A percentile compares a stretch with the other conserved stretches of the same genome.
These are phyloP conservation scores for Argopecten irradians DNA, from an alignment of 1,140 invertebrate genomes.

Conservation along the genomic window DNA sequence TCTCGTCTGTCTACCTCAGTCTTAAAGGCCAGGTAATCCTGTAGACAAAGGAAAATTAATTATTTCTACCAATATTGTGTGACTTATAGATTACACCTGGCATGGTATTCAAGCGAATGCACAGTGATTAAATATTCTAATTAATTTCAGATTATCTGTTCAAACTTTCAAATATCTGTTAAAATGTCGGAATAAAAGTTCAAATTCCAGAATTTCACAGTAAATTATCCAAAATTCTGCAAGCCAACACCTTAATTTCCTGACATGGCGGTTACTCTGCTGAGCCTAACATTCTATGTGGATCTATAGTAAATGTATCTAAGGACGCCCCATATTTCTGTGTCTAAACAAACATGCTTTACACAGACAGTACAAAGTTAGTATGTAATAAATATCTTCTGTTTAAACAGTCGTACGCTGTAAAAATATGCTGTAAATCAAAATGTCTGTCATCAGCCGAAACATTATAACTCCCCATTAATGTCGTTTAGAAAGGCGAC, in stretches of 20 bases:
- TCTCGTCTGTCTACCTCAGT: slow-evolving; percentile 68
- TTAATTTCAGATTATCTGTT: too few species aligned
- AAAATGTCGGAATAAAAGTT: too few species aligned
- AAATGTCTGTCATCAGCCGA: background rate
- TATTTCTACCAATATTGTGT: too few species aligned
- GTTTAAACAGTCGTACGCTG: background rate
- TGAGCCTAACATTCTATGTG: background rate
- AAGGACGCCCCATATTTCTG: background rate
- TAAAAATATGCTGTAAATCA: slow-evolving; percentile 5
- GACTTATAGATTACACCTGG: too few species aligned
- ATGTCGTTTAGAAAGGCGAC: too few species aligned
- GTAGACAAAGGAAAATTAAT: slow-evolving; percentile 39
- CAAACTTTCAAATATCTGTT: too few species aligned
- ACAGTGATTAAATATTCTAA: too few species aligned
- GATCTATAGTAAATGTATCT: background rate
- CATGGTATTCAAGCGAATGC: too few species aligned
- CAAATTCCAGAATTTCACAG: too few species aligned
- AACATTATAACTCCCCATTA: too few species aligned
- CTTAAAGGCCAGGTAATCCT: slow-evolving; percentile 73
- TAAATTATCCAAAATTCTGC: too few species aligned
- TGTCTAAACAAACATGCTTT: background rate
- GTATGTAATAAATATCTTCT: background rate
- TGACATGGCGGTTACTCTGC: background rate
- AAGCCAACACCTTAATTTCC: too few species aligned
- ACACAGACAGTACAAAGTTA: background rate